Evolutionary conservation across 2,113 vertebrate species (phyloP), one percentile per base, ranked within the genome.

Genomic region (Athene cunicularia): DNA sequence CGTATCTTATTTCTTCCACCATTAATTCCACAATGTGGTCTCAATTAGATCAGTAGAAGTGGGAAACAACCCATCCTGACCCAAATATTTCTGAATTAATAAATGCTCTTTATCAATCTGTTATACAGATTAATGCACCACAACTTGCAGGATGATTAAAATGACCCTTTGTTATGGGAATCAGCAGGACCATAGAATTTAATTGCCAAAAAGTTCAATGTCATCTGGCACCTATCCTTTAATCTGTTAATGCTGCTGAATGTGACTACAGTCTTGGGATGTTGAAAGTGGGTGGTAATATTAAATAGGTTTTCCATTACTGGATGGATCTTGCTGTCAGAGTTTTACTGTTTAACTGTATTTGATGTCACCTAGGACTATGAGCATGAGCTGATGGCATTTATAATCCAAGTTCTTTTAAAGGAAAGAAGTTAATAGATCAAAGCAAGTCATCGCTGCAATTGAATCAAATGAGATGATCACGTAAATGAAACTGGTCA

Each of bases 1-100:
- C 95, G 52, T 98, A 98, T 97, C 97, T 98, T 98, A 98, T 98
- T 98, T 98, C 95, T 98, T 98, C 97, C 98, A 97, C 95, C 98
- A 98, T 98, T 98, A 98, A 98, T 98, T 98, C 98, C 97, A 93
- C 97, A 98, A 94, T 94, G 93, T 95, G 91, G 96, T 97, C 97
- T 98, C 97, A 98, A 98, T 97, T 98, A 97, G 93, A 97, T 93
- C 66, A 83, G 91, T 71, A 98, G 90, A 98, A 98, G 85, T 97
- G 86, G 96, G 96, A 98, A 98, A 97, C 96, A 98, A 95, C 95
- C 93, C 93, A 97, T 96, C 91, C 92, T 97, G 97, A 97, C 97
- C 80, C 89, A 95, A 97, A 97, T 93, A 67, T 97, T 98, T 96
- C 91, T 97, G 97, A 98, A 98, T 98, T 98, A 98, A 98, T 98